Evolutionary conservation across 2,888 invertebrate genomes (phyloP), one percentile per base, ranked within the genome.

Genomic region (Phaedon cochleariae): DNA sequence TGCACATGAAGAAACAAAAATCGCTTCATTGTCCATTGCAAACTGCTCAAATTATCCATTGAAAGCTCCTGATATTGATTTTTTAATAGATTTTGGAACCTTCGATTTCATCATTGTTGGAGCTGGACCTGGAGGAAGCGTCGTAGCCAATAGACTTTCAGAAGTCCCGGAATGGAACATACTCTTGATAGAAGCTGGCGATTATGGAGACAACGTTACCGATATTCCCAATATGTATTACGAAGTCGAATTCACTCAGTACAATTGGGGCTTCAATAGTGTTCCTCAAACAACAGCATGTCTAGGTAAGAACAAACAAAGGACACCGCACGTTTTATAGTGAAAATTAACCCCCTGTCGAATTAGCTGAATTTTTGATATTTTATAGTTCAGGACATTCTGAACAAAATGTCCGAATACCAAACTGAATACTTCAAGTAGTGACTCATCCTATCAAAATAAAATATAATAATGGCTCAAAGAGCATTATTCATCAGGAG

Each of bases 181-280:
- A 26, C 62, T 73, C 17, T 51, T 73, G 3, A 45, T 73, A 52
- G 73, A 73, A 66, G 73, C 73, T 17, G 73, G 73, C 5, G 65
- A 58, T 20, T 69, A 57, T 18, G 63, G 66, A n/a, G 53, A 73
- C 34, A 69, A 70, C 21, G 51, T 88, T 1, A 87, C 87, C 1
- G 88, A 89, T 63, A 80, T 89, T 3, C 89, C 90, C 0, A 80
- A 85, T 0, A 62, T 89, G 59, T 87, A 87, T 0, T 85, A 86
- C 0, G 87, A 86, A 76, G 86, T 89, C 55, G 89, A 89, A 73
- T 79, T 86, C 46, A 88, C 89, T 0, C 86, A 87, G 48, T 89
- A 89, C 75, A 88, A 92, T 69, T 93, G 92, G 92, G 88, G 88
- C 51, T 93, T 91, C 80, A 86, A 86, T 51, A 89, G 90, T 68